These are phyloP conservation scores for Odontothrips loti DNA, from an alignment of 2,888 invertebrate species.

Conservation along the genomic window DNA sequence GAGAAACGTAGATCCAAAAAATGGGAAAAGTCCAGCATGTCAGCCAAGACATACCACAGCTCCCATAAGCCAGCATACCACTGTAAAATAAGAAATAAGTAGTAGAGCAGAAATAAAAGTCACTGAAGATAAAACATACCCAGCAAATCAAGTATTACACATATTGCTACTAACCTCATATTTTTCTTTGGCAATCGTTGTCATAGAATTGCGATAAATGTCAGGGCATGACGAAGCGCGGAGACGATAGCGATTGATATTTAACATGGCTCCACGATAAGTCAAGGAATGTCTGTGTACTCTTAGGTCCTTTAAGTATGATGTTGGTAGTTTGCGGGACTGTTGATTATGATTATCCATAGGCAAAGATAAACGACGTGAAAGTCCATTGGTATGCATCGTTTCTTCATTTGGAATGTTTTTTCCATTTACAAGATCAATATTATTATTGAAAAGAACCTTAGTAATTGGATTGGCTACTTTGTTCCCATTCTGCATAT, in stretches of 20 bases:
- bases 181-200: conserved; percentile 76
- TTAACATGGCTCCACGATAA: conserved; percentile 80
- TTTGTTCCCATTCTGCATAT: not conserved
- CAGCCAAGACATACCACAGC: conserved; percentile 68
- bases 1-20: conserved; percentile 67
- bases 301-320: conserved; percentile 67
- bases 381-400: not conserved
- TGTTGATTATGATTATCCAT: not conserved
- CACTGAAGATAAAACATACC: not conserved
- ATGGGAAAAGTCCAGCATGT: conserved; percentile 77
- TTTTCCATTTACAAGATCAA: not conserved
- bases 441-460: not conserved
- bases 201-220: conserved; percentile 81
- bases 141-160: not conserved
- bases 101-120: conserved; percentile 4
- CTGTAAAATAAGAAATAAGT: conserved; percentile 44
- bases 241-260: conserved; percentile 73
- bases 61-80: conserved; percentile 73
- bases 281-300: conserved; percentile 74
- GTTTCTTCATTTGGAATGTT: conserved; percentile 1
- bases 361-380: not conserved
- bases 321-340: conserved; percentile 50
- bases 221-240: conserved; percentile 87
- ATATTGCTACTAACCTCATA: conserved; percentile 45
- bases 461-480: not conserved